Evolutionary conservation across 2,888 invertebrate genomes (phyloP), one percentile per base, ranked within the genome.

Genomic region (Brachypalpus laphriformis): DNA sequence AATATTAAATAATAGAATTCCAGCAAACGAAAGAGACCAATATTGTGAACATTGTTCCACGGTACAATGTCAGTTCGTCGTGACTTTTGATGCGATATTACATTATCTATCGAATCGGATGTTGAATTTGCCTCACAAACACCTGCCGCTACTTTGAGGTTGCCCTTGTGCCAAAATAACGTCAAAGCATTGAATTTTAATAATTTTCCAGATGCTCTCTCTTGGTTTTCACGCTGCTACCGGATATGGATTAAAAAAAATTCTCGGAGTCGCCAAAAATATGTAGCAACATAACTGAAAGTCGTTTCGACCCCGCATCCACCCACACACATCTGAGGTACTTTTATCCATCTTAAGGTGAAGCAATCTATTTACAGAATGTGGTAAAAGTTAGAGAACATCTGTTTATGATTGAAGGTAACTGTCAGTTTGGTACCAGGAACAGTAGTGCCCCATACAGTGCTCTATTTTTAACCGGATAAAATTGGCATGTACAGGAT

Each of bases 61-160:
- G 37, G 22, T n/a, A 51, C 51, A 51, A 14, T 14, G 16, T 42
- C 54, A 28, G 5, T 25, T 11, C 54, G 9, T 22, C 56, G 45
- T 75, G 75, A 47, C 47, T 57, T 66, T 65, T 68, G 68, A 68
- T 42, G 54, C 54, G 54, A 68, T 68, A 68, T 68, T 56, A 47
- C 3, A 47, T 47, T 11, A 34, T 54, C 54, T 25, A 4, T 18
- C 22, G 56, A 45, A 56, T 34, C 34, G 74, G 11, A 37, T 56
- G 16, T 47, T n/a, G 56, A 75, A 56, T 25, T 47, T 54, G 34
- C 20, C 37, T 75, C 75, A 57, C 25, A 56, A 47, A 56, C 57
- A 75, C 25, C 56, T 66, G 65, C 9, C 28, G 7, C 47, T 18
- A 54, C 63, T 34, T 56, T 47, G 45, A 65, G 75, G 45, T 65